Base-by-base conservation (phyloP, 2,888 invertebrate species). In the Pachliopta kotzebuea region DNA sequence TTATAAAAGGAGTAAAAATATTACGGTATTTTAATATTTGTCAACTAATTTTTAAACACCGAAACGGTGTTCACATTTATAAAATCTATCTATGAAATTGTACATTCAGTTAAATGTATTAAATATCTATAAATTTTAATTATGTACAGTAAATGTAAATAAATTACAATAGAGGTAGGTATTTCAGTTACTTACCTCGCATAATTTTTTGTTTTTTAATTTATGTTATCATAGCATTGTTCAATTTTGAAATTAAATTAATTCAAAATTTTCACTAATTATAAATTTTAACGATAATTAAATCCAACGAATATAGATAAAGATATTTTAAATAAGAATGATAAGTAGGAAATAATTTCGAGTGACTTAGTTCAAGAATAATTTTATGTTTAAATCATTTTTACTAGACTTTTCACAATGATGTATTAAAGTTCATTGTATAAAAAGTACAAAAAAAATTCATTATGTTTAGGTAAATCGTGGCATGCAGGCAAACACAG, bases 401-500 rank as follows among this genome's bases (percentile, higher is more conserved):
- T 18, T 45, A 4, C 45, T 45, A 45, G 11, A 6, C n/a, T 45
- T 45, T 45, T 45, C 26, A 6, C 26, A 45, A 45, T n/a, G 11
- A 45, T 18, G 2, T 14, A 45, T 14, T 37, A 37, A 37, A 37
- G 14, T 45, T 45, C 6, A 11, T 45, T 45, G 4, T 6, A 45
- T 45, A 18, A n/a, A 42, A 18, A n/a, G 45, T 37, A 14, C 37
- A n/a, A 45, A 45, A 7, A 45, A 45, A 7, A 45, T 45, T 18
- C 14, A 14, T 37, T 37, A 37, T 11, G 1, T 11, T 9, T 37
- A 14, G 9, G 9, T 37, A 8, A 60, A 42, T 62, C 69, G 69
- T 70, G 66, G 70, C 67, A 55, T 24, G 2, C 42, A 3, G 42
- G 4, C 66, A 58, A 59, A 54, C 67, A 72, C 70, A 69, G 71